A percentile compares a stretch with the other conserved stretches of the same genome.
These are phyloP conservation scores for Rosalia funebris DNA, from an alignment of 2,888 invertebrate genomes.

Conservation along the genomic window DNA sequence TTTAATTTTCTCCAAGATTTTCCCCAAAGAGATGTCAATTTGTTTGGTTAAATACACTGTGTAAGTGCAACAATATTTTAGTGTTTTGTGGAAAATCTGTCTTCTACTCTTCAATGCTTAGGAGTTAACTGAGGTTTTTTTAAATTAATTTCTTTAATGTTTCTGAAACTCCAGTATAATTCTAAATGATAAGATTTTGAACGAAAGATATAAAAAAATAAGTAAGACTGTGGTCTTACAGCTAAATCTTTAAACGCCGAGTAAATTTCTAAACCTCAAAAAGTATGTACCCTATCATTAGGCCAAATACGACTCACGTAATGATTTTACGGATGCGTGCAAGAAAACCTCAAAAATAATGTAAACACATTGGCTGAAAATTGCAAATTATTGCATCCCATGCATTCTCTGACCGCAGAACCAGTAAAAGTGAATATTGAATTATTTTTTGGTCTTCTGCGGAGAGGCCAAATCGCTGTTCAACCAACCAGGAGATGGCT, in stretches of 20 bases:
- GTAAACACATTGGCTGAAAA: background rate
- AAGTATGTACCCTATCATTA: background rate
- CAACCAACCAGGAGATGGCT: constrained; percentile 5
- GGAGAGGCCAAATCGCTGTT: constrained; percentile 2
- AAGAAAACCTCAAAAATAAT: constrained; percentile 7
- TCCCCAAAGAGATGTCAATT: no score
- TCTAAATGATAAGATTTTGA: no score
- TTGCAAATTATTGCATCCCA: constrained; percentile 1
- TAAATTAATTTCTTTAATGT: no score
- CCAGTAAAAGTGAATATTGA: constrained; percentile 11
- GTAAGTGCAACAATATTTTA: no score
- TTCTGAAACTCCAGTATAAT: no score
- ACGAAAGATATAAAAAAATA: no score
- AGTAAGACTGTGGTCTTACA: no score
- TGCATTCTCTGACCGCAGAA: constrained; percentile 9
- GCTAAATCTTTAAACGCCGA: background rate
- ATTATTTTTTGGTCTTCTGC: constrained; percentile 8
- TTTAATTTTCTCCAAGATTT: no score
- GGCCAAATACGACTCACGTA: background rate
- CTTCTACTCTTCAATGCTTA: no score
- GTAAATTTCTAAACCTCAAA: background rate
- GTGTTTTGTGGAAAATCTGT: no score
- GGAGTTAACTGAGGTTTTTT: no score
- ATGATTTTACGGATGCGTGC: background rate
- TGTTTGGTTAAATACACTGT: no score